Evolutionary conservation across 2,888 invertebrate genomes (phyloP), one percentile per base, ranked within the genome.

Genomic region (Apoda limacodes): DNA sequence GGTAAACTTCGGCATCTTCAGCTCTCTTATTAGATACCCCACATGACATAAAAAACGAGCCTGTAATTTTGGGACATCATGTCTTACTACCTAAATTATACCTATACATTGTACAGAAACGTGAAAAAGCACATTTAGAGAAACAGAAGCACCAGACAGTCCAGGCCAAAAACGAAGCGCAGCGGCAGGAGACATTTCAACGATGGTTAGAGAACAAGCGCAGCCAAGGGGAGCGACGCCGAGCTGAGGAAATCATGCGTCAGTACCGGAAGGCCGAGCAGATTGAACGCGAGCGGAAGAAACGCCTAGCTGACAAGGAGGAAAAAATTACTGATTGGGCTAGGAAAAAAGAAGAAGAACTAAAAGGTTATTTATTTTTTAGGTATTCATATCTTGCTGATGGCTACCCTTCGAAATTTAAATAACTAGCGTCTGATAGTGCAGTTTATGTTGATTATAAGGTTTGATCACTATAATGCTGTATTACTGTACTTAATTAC

Each of bases 301-400:
- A 63, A 39, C 68, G 68, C 2, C 64, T 71, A 25, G 56, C 57
- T 19, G 59, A 57, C 17, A 80, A 76, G 37, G 74, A 76, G 22
- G 78, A 82, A 28, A 81, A 82, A 40, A 59, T 83, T 13, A 66
- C 74, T 17, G 75, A 64, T 22, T 88, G 88, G 88, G 62, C 81
- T 14, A 72, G 71, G 27, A 83, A 69, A 43, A 88, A 88, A 40
- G 83, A 85, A 31, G 82, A 84, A 34, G 68, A 74, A 9, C 75
- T 82, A 32, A 83, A 85, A 72, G 76, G 87, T 86, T n/a, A n/a
- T n/a, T n/a, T n/a, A n/a, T n/a, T n/a, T n/a, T n/a, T n/a, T n/a
- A n/a, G n/a, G n/a, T n/a, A n/a, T n/a, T n/a, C n/a, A n/a, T n/a
- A n/a, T n/a, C n/a, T n/a, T n/a, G n/a, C n/a, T n/a, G n/a, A n/a